Percentiles rank a stretch among this genome's conserved stretches.
phyloP scores from a whole-genome alignment of 2,888 invertebrate genomes.

The Drosophila fungiperda region DNA sequence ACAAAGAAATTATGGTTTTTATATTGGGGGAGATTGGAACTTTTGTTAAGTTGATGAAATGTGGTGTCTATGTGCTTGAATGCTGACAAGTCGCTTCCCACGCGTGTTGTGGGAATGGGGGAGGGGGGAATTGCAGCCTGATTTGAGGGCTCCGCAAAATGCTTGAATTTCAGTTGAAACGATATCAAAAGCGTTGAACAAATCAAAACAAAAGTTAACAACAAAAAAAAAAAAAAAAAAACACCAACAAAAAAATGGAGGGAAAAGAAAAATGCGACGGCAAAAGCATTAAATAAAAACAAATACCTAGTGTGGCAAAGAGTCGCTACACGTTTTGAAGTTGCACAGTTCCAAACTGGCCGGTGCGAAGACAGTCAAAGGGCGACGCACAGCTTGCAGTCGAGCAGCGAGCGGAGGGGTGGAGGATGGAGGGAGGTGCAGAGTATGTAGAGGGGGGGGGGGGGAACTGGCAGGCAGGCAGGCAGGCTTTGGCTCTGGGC shows the following conservation, averaged over 20 bases:
- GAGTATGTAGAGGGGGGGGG: not conserved
- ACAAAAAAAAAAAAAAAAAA: constrained; percentile 4
- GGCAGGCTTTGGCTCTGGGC: constrained; percentile 53
- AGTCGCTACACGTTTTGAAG: constrained; percentile 37
- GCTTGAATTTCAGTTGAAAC: constrained; percentile 29
- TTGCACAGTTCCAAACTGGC: constrained; percentile 43
- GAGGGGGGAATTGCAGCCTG: not conserved
- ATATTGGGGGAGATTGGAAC: not conserved
- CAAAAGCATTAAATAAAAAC: constrained; percentile 56
- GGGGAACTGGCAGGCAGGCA: constrained; percentile 31
- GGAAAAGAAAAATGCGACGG: constrained; percentile 21
- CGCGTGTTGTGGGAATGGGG: constrained; percentile 16
- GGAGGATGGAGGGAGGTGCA: not conserved
- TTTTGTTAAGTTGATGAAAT: not conserved
- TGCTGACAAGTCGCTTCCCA: constrained; percentile 20
- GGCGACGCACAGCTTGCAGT: constrained; percentile 55
- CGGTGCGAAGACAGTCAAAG: constrained; percentile 61
- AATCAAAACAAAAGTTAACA: constrained; percentile 31
- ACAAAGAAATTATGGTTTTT: not conserved
- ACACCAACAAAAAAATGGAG: not conserved
- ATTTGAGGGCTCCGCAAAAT: constrained; percentile 22
- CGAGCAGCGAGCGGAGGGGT: not conserved
- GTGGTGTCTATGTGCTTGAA: not conserved
- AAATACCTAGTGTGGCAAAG: constrained; percentile 37
- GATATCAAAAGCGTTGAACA: constrained; percentile 20